phyloP scores from a whole-genome alignment of 1,140 invertebrate genomes.

The Helicoverpa zea region DNA sequence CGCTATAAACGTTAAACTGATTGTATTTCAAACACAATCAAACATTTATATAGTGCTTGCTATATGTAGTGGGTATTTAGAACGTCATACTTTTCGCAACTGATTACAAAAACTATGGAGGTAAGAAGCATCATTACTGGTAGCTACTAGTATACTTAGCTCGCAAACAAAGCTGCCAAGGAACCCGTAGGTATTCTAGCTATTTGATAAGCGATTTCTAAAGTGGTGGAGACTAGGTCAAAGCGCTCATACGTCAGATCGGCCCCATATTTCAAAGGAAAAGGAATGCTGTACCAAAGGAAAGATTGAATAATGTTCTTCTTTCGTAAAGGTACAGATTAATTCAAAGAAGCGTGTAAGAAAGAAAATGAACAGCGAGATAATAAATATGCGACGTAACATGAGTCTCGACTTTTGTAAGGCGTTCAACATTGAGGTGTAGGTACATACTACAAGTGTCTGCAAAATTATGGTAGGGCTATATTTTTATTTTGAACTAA shows the following conservation, averaged over 20 bases:
- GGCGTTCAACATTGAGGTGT: too few species aligned
- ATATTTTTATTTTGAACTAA: too few species aligned
- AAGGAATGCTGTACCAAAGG: slow-evolving; percentile 3
- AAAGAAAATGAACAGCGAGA: not conserved
- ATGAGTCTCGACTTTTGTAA: too few species aligned
- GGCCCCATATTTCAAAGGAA: slow-evolving; percentile 28
- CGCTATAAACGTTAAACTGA: too few species aligned
- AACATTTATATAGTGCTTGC: not conserved
- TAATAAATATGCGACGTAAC: not conserved
- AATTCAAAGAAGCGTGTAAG: not conserved
- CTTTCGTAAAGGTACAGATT: not conserved
- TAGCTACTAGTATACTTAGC: not conserved
- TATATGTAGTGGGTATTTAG: too few species aligned
- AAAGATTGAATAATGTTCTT: not conserved
- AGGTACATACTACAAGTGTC: too few species aligned
- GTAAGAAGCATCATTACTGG: too few species aligned
- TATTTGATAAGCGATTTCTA: slow-evolving; percentile 31
- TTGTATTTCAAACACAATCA: too few species aligned
- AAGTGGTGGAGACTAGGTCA: slow-evolving; percentile 24
- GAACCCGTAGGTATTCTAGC: slow-evolving; percentile 12
- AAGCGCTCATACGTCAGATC: slow-evolving; percentile 4
- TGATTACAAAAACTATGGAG: too few species aligned
- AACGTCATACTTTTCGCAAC: too few species aligned
- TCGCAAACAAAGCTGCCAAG: not conserved
- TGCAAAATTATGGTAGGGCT: too few species aligned